These are phyloP conservation scores for Apodemus speciosus DNA, from an alignment of 2,113 vertebrate genomes.

Conservation along the genomic window DNA sequence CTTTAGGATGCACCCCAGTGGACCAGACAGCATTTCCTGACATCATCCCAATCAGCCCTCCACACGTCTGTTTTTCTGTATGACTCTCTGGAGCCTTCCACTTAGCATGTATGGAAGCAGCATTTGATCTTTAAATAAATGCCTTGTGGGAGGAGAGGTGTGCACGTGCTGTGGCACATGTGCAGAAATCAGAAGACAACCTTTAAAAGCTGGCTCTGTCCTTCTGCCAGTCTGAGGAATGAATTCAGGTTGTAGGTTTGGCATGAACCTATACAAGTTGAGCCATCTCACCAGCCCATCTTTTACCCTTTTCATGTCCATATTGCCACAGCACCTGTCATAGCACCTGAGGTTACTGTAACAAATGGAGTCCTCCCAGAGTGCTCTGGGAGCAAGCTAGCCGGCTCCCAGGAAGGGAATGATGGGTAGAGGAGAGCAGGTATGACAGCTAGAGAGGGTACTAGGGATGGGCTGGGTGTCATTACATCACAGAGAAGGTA, in stretches of 20 bases:
- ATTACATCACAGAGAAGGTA: not conserved
- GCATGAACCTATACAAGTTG: not conserved
- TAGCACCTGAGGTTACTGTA: not conserved
- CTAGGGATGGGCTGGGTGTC: not conserved
- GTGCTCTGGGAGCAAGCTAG: not conserved
- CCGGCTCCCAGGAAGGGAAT: not conserved
- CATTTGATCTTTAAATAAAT: not conserved
- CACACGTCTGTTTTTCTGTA: fast-evolving
- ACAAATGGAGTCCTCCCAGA: not conserved
- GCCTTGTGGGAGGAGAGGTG: not conserved
- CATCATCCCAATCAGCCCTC: not conserved
- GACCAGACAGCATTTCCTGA: not conserved
- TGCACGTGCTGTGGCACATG: fast-evolving
- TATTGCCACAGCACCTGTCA: not conserved
- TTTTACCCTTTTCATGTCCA: not conserved
- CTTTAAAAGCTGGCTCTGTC: not conserved
- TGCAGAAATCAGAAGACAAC: not conserved
- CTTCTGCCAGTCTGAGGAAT: not conserved
- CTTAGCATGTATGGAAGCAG: not conserved
- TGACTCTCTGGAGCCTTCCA: not conserved
- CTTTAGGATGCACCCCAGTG: not conserved
- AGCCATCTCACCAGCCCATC: too few relatives aligned
- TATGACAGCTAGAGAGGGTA: not conserved
- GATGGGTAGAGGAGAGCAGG: not conserved
- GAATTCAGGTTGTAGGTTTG: not conserved